Conservation (phyloP, 2,797 vertebrate species). For the Sebastes dallii region DNA sequence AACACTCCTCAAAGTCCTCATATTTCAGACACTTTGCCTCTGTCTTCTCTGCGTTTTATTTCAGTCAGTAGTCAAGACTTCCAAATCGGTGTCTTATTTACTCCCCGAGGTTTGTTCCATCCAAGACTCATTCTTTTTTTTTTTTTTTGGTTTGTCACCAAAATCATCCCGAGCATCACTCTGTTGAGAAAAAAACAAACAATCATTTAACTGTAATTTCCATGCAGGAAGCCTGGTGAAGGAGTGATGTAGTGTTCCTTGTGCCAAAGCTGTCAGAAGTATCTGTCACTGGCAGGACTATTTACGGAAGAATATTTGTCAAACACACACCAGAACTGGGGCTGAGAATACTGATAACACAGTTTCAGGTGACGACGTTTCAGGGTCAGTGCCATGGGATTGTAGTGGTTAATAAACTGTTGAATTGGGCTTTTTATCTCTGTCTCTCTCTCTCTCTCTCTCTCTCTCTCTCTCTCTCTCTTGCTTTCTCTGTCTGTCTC, state of each 20-base stretch:
- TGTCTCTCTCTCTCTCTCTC: too few relatives aligned
- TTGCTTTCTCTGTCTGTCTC: too few relatives aligned
- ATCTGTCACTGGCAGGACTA: constrained; percentile 66
- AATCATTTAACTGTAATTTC: constrained; percentile 61
- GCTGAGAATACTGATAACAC: constrained; percentile 35
- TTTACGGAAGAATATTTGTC: constrained; percentile 63
- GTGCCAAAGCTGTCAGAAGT: constrained; percentile 50
- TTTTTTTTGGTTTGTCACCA: constrained; percentile 18
- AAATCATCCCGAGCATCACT: constrained; percentile 25
- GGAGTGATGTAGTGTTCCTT: constrained; percentile 59
- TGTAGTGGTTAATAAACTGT: constrained; percentile 15
- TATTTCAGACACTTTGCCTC: not conserved
- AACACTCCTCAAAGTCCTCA: not conserved
- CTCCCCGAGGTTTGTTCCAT: constrained; percentile 12
- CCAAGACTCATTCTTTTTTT: not conserved
- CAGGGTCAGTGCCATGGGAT: constrained; percentile 20
- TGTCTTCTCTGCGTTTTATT: not conserved
- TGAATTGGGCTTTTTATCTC: not conserved
- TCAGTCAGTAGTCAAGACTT: constrained; percentile 8
- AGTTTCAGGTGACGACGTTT: constrained; percentile 15
- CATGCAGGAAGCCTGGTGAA: constrained; percentile 37
- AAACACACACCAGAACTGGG: constrained; percentile 28
- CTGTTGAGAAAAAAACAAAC: constrained; percentile 19
- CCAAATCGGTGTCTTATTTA: constrained; percentile 17
- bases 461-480: too few relatives aligned